Base-by-base conservation (phyloP, 1,140 invertebrate genomes). In the Atta texana region DNA sequence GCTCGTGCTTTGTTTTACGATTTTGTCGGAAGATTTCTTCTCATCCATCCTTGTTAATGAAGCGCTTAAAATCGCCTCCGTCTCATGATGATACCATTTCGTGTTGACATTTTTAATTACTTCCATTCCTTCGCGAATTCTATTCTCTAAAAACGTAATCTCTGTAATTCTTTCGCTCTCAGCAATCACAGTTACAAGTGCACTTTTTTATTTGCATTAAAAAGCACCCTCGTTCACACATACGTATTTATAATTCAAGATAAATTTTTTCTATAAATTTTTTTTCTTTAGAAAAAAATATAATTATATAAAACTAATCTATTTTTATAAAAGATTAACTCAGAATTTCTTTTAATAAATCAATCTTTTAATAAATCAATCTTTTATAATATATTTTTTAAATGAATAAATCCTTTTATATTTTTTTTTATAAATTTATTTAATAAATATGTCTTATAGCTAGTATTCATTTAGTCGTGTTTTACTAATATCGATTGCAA, bases 1-100 rank as follows among this genome's bases (percentile, higher is more conserved):
- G 80, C 69, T 55, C 24, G 1, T 61, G 69, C 55, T 74, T 84
- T 84, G 80, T 84, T 84, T 84, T 53, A 63, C 69, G 24, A 14
- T 39, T 71, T 81, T 24, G n/a, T 8, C 1, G 34, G 31, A 39
- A 75, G 55, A 74, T 53, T 61, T 75, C 31, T 75, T 10, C 39
- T 84, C 14, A 84, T 84, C 69, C 80, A 61, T 74, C 24, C 57
- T 75, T 63, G 24, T 72, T 84, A 84, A 84, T 84, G 55, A 84
- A 84, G 69, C 69, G 69, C 55, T 84, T 84, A 75, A 84, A 55
- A 82, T 18, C 39, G 14, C 7, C n/a, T n/a, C 12, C n/a, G 6
- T 82, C 21, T 21, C 66, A 16, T 44, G 55, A 61, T 84, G 39
- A 84, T 61, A 31, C 39, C 39, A 84, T 75, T 75, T 84, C 8